Evolutionary conservation across 2,797 vertebrate genomes (phyloP), one percentile per base, ranked within the genome.

Genomic region (Setipinna tenuifilis): DNA sequence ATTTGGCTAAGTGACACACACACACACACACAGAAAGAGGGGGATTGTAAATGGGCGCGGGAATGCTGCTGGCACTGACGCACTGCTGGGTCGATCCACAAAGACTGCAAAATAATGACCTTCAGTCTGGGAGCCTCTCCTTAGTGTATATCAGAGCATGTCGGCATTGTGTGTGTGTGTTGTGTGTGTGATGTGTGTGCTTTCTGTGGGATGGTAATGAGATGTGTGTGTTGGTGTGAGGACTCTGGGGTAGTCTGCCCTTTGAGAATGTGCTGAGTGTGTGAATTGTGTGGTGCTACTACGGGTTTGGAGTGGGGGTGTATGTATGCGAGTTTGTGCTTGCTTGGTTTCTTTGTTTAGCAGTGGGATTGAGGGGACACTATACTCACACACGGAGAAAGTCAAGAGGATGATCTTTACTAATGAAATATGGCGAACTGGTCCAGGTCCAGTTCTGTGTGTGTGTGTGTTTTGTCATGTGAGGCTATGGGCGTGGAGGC

Each of bases 261-360:
- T 78, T 78, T 78, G 31, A 78, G 71, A 78, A 78, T 19, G 71
- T 78, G 68, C 71, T 41, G 71, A 41, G 31, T 78, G 35, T 78
- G 71, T 21, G 31, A 31, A 14, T 21, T 41, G 28, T 14, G 25
- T 19, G 23, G n/a, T 25, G n/a, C 71, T 41, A 6, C 50, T 54
- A 54, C 50, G 19, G 17, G 35, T 6, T 31, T 25, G 14, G 31
- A 75, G 68, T 75, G 31, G 68, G 68, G 31, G 68, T 71, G 25
- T 35, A 16, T 75, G 68, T 35, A 21, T 2, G 23, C 25, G n/a
- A n/a, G 9, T 14, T 54, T 10, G 50, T 54, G 14, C 50, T 54
- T 7, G 17, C 35, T 44, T 41, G 31, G 31, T 41, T 21, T 78
- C 31, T 78, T 41, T 78, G 71, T 78, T 16, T 44, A 17, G 17